Base-by-base conservation (phyloP, 1,140 invertebrate genomes). In the Microplitis mediator region DNA sequence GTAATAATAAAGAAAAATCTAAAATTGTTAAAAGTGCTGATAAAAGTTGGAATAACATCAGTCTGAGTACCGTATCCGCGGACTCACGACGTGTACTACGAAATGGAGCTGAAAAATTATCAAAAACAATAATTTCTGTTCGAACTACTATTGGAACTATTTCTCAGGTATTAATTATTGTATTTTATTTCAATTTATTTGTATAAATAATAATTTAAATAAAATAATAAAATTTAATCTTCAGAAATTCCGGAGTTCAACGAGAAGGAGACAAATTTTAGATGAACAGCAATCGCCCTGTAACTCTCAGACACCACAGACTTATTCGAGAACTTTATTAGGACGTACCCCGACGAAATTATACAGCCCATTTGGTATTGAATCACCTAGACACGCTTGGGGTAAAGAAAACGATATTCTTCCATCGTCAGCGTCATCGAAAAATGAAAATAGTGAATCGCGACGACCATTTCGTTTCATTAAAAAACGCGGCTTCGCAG, bases 351-450 rank as follows among this genome's bases (percentile, higher is more conserved):
- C 91, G 0, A 91, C 90, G 0, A 91, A 91, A 76, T 77, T 92
- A 4, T 91, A 91, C 75, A 91, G 90, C 73, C 91, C 91, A 3
- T 92, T 92, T 76, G 87, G 88, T 3, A 91, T 91, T 45, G 90
- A 91, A 74, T 89, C 89, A 31, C 90, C 90, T 4, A 80, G 77
- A 35, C 79, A 74, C n/a, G 76, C 80, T 8, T 86, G 85, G 85
- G 78, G 80, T 11, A 85, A 85, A 63, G 84, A 87, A 6, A 81
- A 80, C 13, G 35, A 32, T 13, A 32, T 14, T 8, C 6, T 31
- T 4, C 63, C 78, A 3, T 11, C 75, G 9, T 70, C 72, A 2
- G 56, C 14, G 1, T 52, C 74, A 35, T 11, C 74, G 4, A 76
- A 73, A 58, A 75, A 63, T 11, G 56, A 62, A n/a, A 69, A 58